Evolutionary conservation across 2,797 vertebrate species (phyloP), one percentile per base, ranked within the genome.

Genomic region (Cyprinella venusta): DNA sequence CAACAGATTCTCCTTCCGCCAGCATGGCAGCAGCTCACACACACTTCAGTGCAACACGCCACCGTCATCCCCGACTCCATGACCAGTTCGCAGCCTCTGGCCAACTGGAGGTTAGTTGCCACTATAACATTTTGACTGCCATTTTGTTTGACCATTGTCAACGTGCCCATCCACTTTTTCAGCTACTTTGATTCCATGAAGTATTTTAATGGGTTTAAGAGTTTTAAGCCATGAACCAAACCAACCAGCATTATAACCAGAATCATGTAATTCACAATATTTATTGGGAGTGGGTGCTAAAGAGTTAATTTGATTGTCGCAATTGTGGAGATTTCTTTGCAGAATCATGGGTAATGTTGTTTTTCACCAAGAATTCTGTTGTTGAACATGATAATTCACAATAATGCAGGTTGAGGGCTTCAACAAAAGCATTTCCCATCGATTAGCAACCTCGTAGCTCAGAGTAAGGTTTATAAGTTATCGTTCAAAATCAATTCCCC

Each of bases 1-100:
- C 98, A 99, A 91, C 98, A 99, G 94, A 99, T 99, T 91, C 94
- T 99, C 59, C 95, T 99, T 71, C 98, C 98, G 85, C 96, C 97
- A 0, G 96, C 98, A 6, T 99, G 98, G 98, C 98, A 99, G 94
- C 98, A 99, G 92, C 95, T 99, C 91, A 97, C 97, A 1, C 98
- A 99, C 93, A 96, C 97, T 30, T 99, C 98, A 24, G 97, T 99
- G 89, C 98, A 98, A 92, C 98, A 99, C 0, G 95, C 98, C 0
- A 92, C 97, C 0, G 97, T 99, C 93, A 97, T 99, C 91, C 97
- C 98, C 0, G 98, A 99, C 89, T 94, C 97, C 90, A 98, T 99
- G 96, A 95, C 96, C 8, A 93, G 95, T 90, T 94, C 97, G 6
- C 98, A 99, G 88, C 96, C 97, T 0, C 91, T 99, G 80, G 93